A percentile compares a stretch with the other conserved stretches of the same genome.
Evolutionary conservation across 2,888 invertebrate species (phyloP).

Genomic region (Chalcis sispes): DNA sequence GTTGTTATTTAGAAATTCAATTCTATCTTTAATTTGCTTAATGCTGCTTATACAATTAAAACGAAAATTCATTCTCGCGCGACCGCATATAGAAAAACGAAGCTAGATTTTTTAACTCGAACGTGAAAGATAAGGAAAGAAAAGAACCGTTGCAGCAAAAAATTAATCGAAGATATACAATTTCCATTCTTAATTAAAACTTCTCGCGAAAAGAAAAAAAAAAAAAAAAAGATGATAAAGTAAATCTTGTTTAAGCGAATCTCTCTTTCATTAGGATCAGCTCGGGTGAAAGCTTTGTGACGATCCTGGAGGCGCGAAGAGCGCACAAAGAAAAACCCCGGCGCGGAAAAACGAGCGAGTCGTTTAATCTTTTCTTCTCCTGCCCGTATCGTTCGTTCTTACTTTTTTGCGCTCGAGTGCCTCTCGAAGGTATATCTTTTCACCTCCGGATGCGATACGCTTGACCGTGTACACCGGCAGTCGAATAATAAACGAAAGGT

Average conservation of each 20-base stretch:
- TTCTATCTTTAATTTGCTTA: slow-evolving; percentile 26
- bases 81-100: neutral
- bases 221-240: slow-evolving; percentile 19
- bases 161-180: slow-evolving; percentile 21
- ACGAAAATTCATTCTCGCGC: neutral
- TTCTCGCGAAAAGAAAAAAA: neutral
- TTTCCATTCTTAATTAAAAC: slow-evolving; percentile 34
- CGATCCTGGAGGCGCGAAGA: neutral
- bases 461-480: neutral
- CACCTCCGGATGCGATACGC: neutral
- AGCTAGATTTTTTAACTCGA: neutral
- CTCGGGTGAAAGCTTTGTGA: slow-evolving; percentile 22
- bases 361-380: neutral
- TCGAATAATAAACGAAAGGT: slow-evolving; percentile 31
- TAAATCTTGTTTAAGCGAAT: slow-evolving; percentile 46
- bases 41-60: slow-evolving; percentile 23
- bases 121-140: neutral
- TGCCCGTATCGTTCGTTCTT: neutral
- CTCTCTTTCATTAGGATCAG: slow-evolving; percentile 42
- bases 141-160: neutral
- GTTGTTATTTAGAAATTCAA: slow-evolving; percentile 28
- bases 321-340: neutral
- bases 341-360: slow-evolving; percentile 45
- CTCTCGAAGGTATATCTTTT: too few species aligned
- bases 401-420: neutral